These are phyloP conservation scores for Tragopan temminckii DNA, from an alignment of 2,797 vertebrate species.

Conservation along the genomic window DNA sequence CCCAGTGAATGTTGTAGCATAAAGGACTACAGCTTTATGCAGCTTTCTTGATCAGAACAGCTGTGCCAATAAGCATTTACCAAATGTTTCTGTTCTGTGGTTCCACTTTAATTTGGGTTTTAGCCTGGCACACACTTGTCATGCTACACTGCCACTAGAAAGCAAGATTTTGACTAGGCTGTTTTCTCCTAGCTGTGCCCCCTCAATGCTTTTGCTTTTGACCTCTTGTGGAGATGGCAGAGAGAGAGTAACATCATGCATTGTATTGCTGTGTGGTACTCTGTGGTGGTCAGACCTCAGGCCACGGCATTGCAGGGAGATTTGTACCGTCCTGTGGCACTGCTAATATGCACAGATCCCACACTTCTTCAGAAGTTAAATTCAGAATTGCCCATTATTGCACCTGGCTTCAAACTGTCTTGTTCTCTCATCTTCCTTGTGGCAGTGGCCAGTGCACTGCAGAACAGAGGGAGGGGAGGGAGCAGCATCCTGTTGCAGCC, in stretches of 20 bases:
- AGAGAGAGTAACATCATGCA: fast-evolving
- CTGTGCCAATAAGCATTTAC: not conserved
- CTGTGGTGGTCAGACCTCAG: fast-evolving
- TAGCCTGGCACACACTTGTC: fast-evolving
- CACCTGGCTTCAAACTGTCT: fast-evolving
- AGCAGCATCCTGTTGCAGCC: not conserved
- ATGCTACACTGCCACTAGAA: not conserved
- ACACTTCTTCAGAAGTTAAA: not conserved
- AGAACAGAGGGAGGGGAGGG: not conserved
- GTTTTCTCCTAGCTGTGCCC: not conserved
- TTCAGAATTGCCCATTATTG: not conserved
- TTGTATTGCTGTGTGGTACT: fast-evolving
- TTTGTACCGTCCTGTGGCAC: not conserved
- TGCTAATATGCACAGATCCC: fast-evolving
- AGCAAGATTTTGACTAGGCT: fast-evolving
- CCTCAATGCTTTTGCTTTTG: not conserved
- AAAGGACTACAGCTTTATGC: not conserved
- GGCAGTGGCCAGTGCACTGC: fast-evolving
- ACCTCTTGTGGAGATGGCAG: fast-evolving
- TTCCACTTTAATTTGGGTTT: not conserved
- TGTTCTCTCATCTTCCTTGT: not conserved
- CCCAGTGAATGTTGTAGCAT: not conserved
- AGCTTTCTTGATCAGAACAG: not conserved
- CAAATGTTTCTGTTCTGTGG: fast-evolving
- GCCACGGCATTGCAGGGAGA: fast-evolving